Base-by-base conservation (phyloP, 92 coral and sea anemone genomes). In the Umimayanthus chanpuru region DNA sequence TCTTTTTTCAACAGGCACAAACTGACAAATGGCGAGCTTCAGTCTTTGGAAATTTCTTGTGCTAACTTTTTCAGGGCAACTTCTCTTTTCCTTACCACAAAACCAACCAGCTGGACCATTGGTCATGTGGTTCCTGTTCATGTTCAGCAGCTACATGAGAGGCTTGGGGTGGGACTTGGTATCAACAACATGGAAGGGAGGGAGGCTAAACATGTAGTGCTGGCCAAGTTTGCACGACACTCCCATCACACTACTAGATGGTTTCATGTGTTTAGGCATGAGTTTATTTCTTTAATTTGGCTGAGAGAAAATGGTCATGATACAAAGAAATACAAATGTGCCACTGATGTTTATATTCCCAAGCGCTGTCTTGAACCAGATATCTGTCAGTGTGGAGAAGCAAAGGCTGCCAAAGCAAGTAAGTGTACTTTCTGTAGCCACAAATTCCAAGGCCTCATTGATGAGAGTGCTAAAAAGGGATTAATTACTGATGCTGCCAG, bases 1-100 rank as follows among this genome's bases (percentile, higher is more conserved):
- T 92, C 92, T 43, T 85, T 89, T 58, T 91, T 90, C 88, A 89
- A 88, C 82, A 92, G 89, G 88, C 76, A 85, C 72, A 43, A 84
- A 21, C 25, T 85, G 30, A 76, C 87, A 58, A 70, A 68, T 23
- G 65, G 58, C 20, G 90, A 88, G 4, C 79, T 79, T 21, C 29
- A 76, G 30, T 81, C 81, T 36, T 85, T 87, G 47, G 55, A 77
- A 16, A 28, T 4, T 53, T 32, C 44, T 9, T 77, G 89, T 23
- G 58, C 66, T 41, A 87, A 79, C 80, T 77, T 36, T 53, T 77
- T 87, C 55, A 87, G 73, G 29, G 83, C 72, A 2, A 55, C 70
- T 10, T 77, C 75, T 15, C 29, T 56, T 77, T 87, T 47, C n/a
- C 75, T 87, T 26, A 29, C 68, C 44, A 36, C 76, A 1, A 79